Percentiles rank a stretch among this genome's conserved stretches.
phyloP scores from a whole-genome alignment of 2,113 vertebrate genomes.

The Oreochromis niloticus region DNA sequence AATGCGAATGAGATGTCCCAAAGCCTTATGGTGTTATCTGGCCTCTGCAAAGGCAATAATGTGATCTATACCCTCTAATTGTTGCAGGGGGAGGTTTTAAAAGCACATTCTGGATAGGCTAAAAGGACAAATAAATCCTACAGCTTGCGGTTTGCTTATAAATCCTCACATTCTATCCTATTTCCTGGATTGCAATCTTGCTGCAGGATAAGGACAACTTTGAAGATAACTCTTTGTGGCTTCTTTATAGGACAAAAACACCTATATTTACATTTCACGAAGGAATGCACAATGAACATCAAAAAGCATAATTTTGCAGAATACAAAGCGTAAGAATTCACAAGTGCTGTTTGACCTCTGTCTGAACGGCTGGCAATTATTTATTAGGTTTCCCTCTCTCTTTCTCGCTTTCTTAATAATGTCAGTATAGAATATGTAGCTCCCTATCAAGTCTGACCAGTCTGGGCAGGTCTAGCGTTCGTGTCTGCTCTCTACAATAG shows the following conservation, averaged over 20 bases:
- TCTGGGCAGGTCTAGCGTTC: constrained; percentile 28
- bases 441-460: constrained; percentile 17
- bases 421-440: constrained; percentile 23
- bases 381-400: neutral
- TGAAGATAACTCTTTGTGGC: neutral
- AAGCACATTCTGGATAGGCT: constrained; percentile 36
- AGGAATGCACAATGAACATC: neutral
- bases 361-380: neutral
- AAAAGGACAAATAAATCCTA: constrained; percentile 56
- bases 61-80: constrained; percentile 63
- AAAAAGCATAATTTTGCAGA: neutral
- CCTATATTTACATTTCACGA: neutral
- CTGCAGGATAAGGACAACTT: neutral
- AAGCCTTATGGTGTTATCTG: constrained; percentile 50
- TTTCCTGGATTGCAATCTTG: neutral
- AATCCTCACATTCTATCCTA: constrained; percentile 12
- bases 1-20: constrained; percentile 64
- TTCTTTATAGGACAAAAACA: neutral
- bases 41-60: constrained; percentile 45
- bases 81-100: constrained; percentile 53
- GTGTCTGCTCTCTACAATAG: constrained; percentile 49
- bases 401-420: neutral
- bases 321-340: neutral
- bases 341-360: neutral
- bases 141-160: constrained; percentile 18